These are phyloP conservation scores for Caenorhabditis virilis DNA, from an alignment of 2,888 invertebrate species.

Conservation along the genomic window DNA sequence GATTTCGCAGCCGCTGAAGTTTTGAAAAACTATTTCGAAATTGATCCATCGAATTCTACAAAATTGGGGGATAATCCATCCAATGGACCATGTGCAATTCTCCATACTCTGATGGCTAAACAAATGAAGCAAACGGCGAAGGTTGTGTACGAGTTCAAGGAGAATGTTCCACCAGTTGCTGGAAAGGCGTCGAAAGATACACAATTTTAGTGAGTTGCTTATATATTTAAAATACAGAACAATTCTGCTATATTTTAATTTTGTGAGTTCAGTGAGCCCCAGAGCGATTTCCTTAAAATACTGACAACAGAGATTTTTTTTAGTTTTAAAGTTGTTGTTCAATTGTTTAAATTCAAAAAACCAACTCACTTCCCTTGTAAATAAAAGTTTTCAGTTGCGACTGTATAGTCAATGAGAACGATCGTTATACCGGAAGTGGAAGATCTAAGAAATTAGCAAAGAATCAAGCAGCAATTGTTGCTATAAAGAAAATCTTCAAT, in stretches of 20 bases:
- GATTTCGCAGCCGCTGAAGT: conserved; percentile 29
- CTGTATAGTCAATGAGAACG: conserved; percentile 20
- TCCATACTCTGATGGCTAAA: conserved; percentile 21
- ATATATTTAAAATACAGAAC: not conserved
- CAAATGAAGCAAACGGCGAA: conserved; percentile 7
- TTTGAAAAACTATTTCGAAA: conserved; percentile 28
- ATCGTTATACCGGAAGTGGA: conserved; percentile 38
- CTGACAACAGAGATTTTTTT: too few species aligned
- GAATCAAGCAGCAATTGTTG: conserved; percentile 37
- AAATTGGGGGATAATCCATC: not conserved
- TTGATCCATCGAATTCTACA: conserved; percentile 7
- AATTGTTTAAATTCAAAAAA: too few species aligned
- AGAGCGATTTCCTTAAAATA: too few species aligned
- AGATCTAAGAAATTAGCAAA: conserved; percentile 50
- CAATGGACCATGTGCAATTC: conserved; percentile 19
- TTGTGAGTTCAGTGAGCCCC: too few species aligned
- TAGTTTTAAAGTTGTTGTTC: too few species aligned
- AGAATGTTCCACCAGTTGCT: conserved; percentile 23
- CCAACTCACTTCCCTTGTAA: not conserved
- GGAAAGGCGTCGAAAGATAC: conserved; percentile 6
- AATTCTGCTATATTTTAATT: too few species aligned
- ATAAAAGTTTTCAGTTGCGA: conserved; percentile 21
- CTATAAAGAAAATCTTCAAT: conserved; percentile 39
- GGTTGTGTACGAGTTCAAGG: conserved; percentile 26
- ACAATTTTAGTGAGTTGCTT: conserved; percentile 20